Conservation (phyloP, 2,888 invertebrate genomes). For the Helicoverpa assulta region DNA sequence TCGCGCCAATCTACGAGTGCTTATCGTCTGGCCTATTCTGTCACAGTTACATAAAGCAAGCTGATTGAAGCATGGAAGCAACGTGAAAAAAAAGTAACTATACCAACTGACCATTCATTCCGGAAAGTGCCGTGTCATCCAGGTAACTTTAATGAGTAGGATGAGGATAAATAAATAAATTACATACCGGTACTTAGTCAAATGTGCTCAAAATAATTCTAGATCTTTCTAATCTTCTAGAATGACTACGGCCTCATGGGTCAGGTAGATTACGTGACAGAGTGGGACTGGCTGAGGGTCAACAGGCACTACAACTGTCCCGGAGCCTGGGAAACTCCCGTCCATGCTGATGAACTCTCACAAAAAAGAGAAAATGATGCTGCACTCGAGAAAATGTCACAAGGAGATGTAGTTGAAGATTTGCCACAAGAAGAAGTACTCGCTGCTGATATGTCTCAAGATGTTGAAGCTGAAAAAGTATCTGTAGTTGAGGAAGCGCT, state of each 20-base stretch:
- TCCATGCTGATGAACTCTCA: constrained; percentile 33
- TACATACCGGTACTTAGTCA: no score
- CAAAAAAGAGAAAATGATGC: constrained; percentile 5
- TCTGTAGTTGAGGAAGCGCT: constrained; percentile 1
- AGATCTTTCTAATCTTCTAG: constrained; percentile 57
- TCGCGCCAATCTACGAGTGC: no score
- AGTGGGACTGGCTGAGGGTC: constrained; percentile 70
- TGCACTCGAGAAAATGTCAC: not conserved
- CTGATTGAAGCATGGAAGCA: no score
- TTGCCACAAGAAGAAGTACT: constrained; percentile 4
- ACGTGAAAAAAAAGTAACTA: no score
- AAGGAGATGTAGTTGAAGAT: constrained; percentile 9
- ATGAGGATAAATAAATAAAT: no score
- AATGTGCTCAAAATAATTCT: not conserved
- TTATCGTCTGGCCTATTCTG: no score
- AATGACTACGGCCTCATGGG: constrained; percentile 73
- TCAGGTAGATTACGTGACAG: constrained; percentile 69
- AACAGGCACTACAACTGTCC: constrained; percentile 72
- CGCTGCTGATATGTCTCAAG: constrained; percentile 13
- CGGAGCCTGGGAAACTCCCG: constrained; percentile 61
- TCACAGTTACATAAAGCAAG: no score
- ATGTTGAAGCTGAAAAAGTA: not conserved
- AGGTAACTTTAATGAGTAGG: no score
- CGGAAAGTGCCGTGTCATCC: no score
- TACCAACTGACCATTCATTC: no score